Base-by-base conservation (phyloP, 2,113 vertebrate species). In the Isurus oxyrinchus region DNA sequence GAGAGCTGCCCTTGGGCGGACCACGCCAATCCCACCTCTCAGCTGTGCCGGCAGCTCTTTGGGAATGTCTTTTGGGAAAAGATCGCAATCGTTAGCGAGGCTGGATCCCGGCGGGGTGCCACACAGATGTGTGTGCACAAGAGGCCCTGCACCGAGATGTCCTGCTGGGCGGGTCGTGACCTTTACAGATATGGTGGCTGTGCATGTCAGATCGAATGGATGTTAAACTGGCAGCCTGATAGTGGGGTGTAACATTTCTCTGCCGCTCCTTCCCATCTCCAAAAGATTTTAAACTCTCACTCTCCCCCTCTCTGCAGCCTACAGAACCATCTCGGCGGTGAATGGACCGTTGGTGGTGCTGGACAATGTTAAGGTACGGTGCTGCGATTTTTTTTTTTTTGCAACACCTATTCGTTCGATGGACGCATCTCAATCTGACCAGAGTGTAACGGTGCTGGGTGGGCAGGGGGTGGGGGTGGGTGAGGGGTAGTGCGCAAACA, bases 181-280 rank as follows among this genome's bases (percentile, higher is more conserved):
- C 98, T 98, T 99, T 98, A 98, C 98, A 98, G 98, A 98, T 98
- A 98, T 98, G 98, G 98, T 98, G 98, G 98, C 98, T 98, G 97
- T 98, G 97, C 98, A 98, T 98, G 98, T 98, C 98, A 98, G 97
- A 97, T 97, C 98, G 98, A 98, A 98, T 98, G 98, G 96, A 19
- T 31, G 69, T 96, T 96, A 81, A 81, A 57, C 7, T 96, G 49
- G 69, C 49, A 81, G 44, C 11, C 21, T 55, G 49, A 25, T 3
- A 13, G 69, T 8, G 19, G 23, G n/a, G 72, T 16, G 53, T 49
- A 81, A 79, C 8, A 16, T 53, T 96, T 2, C 40, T 40, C 21
- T 14, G 79, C 88, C 3, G 25, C 55, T 35, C 88, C 25, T 59
- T 57, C 55, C 35, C 27, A 25, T 3, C 49, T 27, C 11, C 53